These are phyloP conservation scores for Hoplostethus mediterraneus DNA, from an alignment of 2,797 vertebrate genomes.

Conservation along the genomic window DNA sequence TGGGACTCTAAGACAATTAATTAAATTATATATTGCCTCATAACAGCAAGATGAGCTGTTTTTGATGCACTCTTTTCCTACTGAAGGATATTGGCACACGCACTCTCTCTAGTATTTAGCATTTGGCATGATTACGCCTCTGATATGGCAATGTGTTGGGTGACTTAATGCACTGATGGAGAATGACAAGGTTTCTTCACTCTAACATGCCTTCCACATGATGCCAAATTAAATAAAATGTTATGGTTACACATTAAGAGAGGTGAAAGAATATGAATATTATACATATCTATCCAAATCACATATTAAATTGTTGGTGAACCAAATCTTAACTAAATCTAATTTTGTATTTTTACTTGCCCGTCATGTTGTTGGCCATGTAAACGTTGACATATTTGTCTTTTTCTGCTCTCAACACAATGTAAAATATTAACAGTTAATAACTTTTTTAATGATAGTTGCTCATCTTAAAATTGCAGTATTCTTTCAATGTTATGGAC, in stretches of 20 bases:
- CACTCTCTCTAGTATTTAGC: constrained; percentile 30
- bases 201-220: constrained; percentile 17
- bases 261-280: not conserved
- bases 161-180: not conserved
- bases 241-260: no score
- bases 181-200: constrained; percentile 34
- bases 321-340: not conserved
- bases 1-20: constrained; percentile 78
- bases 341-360: not conserved
- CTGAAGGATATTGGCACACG: constrained; percentile 42
- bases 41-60: constrained; percentile 53
- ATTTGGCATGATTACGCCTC: not conserved
- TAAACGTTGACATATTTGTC: not conserved
- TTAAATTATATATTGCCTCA: constrained; percentile 67
- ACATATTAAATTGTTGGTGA: not conserved
- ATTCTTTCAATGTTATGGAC: no score
- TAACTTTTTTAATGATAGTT: not conserved
- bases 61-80: constrained; percentile 37
- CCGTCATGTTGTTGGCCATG: not conserved
- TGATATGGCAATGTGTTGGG: constrained; percentile 13
- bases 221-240: not conserved
- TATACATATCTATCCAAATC: no score
- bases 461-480: no score
- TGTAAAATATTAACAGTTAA: not conserved
- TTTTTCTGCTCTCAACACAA: not conserved